Evolutionary conservation across 2,113 vertebrate genomes (phyloP).

Genomic region (Rattus norvegicus): DNA sequence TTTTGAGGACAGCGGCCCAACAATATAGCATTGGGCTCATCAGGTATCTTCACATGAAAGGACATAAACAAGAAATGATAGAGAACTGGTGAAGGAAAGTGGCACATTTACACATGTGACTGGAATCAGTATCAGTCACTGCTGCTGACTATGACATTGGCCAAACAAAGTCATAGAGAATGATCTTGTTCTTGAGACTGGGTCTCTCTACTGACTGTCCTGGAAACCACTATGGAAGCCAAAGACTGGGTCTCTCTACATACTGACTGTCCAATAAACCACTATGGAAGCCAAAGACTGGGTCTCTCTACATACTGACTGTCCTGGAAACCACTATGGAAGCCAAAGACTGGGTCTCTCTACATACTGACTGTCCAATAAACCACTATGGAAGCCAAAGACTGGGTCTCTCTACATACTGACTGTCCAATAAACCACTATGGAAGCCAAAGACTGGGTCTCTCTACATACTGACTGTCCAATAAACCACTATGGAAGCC

Average conservation of each 20-base stretch:
- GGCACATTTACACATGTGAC: not conserved
- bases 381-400: not conserved
- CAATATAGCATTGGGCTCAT: accelerated
- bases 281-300: not conserved
- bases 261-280: not conserved
- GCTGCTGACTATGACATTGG: not conserved
- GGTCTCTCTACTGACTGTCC: not conserved
- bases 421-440: not conserved
- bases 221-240: not conserved
- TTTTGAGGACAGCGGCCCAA: not conserved
- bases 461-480: not conserved
- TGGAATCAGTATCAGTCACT: not conserved
- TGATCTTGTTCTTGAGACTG: not conserved
- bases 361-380: not conserved
- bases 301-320: not conserved
- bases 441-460: too few species aligned
- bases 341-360: too few species aligned
- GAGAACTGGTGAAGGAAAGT: not conserved
- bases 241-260: not conserved
- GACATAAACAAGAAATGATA: not conserved
- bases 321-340: not conserved
- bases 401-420: not conserved
- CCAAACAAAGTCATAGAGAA: too few species aligned
- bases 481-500: not conserved
- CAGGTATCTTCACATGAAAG: not conserved